Conservation (phyloP, 2,113 vertebrate genomes). For the Hassar affinis region DNA sequence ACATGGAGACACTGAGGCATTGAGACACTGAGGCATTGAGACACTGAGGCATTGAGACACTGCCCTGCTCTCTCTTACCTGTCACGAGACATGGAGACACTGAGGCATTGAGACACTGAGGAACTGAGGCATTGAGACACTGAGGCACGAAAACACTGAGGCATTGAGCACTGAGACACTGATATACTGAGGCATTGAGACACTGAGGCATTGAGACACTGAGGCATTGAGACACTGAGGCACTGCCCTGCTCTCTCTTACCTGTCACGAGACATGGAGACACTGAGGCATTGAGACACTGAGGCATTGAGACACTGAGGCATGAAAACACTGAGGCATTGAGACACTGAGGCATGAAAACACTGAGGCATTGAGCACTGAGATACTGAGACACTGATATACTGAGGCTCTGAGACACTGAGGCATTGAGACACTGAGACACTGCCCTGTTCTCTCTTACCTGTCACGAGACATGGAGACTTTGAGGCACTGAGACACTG, state of each 20-base stretch:
- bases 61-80: too few species aligned
- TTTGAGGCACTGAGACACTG: background rate
- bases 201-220: background rate
- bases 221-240: background rate
- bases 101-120: background rate
- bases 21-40: background rate
- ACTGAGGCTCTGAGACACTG: background rate
- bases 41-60: background rate
- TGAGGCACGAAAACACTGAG: background rate
- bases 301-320: background rate
- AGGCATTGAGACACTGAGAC: background rate
- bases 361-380: background rate
- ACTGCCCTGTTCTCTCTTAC: background rate
- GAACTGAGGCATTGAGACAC: background rate
- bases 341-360: background rate
- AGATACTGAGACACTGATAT: background rate
- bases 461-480: too few species aligned
- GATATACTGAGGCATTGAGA: background rate
- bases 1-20: background rate
- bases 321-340: too few species aligned
- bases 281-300: too few species aligned
- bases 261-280: background rate
- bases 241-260: too few species aligned
- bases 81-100: background rate
- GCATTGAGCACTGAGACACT: background rate